Conservation (phyloP, 2,888 invertebrate genomes). For the Hedychridium roseum region DNA sequence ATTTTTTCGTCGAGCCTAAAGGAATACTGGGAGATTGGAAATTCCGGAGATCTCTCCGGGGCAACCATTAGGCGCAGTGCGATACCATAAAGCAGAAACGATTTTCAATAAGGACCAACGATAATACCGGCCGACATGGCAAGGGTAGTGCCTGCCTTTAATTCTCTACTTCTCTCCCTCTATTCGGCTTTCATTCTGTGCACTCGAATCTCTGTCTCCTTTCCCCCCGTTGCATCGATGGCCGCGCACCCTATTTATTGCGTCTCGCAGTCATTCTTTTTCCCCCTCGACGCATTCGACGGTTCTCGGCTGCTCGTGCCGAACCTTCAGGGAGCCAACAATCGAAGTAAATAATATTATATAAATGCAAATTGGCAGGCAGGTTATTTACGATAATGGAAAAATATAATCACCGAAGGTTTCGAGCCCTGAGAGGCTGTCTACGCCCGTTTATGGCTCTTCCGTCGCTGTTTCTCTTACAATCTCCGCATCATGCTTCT, state of each 20-base stretch:
- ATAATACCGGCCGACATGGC: conserved; percentile 27
- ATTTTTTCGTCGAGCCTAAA: conserved; percentile 1
- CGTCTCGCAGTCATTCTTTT: too few species aligned
- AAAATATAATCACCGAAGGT: conserved; percentile 23
- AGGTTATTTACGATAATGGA: conserved; percentile 23
- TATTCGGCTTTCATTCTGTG: too few species aligned
- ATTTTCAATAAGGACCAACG: conserved; percentile 29
- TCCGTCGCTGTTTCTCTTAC: too few species aligned
- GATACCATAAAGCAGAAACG: conserved; percentile 30
- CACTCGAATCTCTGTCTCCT: too few species aligned
- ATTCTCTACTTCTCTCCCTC: not conserved
- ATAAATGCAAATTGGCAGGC: conserved; percentile 34
- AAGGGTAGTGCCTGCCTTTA: conserved; percentile 1
- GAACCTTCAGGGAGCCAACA: conserved; percentile 17
- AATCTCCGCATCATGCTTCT: conserved; percentile 4
- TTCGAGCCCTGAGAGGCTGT: not conserved
- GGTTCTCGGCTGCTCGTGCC: too few species aligned
- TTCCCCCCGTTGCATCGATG: not conserved
- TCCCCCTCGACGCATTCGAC: conserved; percentile 4
- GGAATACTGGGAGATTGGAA: conserved; percentile 20
- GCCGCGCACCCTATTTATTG: too few species aligned
- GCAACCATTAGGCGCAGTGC: conserved; percentile 18
- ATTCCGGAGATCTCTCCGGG: conserved; percentile 20
- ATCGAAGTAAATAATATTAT: conserved; percentile 30
- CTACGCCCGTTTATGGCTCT: not conserved